Conservation (phyloP, 2,797 vertebrate genomes). For the Agapornis canus region DNA sequence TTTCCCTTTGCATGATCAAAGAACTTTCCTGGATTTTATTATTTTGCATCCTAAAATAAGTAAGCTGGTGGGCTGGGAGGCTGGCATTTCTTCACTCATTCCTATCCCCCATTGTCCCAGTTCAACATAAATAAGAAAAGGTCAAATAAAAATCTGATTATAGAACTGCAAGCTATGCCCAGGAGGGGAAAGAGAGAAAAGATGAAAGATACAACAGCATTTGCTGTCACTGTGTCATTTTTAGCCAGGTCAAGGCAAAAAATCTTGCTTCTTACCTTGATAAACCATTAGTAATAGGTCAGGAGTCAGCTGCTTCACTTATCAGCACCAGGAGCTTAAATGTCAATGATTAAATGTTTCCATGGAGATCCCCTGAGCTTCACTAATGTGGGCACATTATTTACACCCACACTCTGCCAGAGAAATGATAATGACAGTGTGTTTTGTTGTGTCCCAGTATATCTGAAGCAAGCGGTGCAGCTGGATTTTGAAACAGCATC, state of each 20-base stretch:
- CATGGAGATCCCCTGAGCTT: conserved; percentile 74
- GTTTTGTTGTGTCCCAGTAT: conserved; percentile 2
- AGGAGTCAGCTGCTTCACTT: conserved; percentile 55
- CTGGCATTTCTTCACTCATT: background rate
- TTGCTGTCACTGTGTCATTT: background rate
- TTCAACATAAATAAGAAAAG: background rate
- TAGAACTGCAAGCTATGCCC: background rate
- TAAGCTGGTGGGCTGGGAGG: background rate
- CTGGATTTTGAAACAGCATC: conserved; percentile 7
- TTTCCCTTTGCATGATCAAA: background rate
- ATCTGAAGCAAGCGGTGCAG: conserved; percentile 15
- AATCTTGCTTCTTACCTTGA: conserved; percentile 28
- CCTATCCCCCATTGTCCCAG: background rate
- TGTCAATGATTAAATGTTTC: conserved; percentile 77
- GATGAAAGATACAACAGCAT: background rate
- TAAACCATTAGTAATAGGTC: conserved; percentile 62
- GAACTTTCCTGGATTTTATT: background rate
- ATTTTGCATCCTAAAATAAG: background rate
- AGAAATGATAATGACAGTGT: conserved; percentile 52
- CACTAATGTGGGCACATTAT: conserved; percentile 64
- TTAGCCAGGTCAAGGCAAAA: conserved; percentile 10
- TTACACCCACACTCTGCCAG: conserved; percentile 60
- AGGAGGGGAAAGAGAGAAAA: background rate
- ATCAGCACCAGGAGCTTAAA: conserved; percentile 64
- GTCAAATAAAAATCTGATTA: background rate